Evolutionary conservation across 2,797 vertebrate species (phyloP).

Genomic region (Graptemys geographica): DNA sequence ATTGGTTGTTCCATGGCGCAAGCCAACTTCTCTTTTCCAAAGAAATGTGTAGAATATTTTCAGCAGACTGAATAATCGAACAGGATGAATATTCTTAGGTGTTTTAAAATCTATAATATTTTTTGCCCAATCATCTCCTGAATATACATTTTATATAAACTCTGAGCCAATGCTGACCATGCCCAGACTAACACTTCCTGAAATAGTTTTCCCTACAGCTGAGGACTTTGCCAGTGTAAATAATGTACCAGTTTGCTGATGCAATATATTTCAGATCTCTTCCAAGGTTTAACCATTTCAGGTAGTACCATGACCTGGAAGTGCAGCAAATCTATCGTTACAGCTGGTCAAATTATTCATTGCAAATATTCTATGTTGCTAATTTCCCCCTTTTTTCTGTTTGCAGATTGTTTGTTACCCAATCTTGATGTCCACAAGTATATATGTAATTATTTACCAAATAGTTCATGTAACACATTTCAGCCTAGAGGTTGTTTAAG

Average conservation of each 20-base stretch:
- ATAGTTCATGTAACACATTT: background rate
- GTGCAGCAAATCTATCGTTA: constrained; percentile 47
- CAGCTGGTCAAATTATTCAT: constrained; percentile 33
- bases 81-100: background rate
- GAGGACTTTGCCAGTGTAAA: constrained; percentile 62
- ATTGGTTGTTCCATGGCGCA: constrained; percentile 63
- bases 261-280: constrained; percentile 63
- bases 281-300: constrained; percentile 58
- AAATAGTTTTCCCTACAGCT: constrained; percentile 20
- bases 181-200: constrained; percentile 70
- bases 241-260: constrained; percentile 54
- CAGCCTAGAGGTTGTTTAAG: background rate
- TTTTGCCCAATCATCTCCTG: constrained; percentile 54
- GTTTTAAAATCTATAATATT: constrained; percentile 33
- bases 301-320: constrained; percentile 42
- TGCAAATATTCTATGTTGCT: constrained; percentile 36
- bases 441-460: background rate
- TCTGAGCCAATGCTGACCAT: constrained; percentile 54
- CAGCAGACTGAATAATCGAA: constrained; percentile 45
- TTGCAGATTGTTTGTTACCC: constrained; percentile 27
- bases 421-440: background rate
- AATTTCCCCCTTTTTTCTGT: constrained; percentile 29
- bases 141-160: constrained; percentile 69
- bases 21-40: constrained; percentile 66
- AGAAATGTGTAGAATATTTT: constrained; percentile 45